Conservation (phyloP, 2,113 vertebrate genomes). For the Natator depressus region DNA sequence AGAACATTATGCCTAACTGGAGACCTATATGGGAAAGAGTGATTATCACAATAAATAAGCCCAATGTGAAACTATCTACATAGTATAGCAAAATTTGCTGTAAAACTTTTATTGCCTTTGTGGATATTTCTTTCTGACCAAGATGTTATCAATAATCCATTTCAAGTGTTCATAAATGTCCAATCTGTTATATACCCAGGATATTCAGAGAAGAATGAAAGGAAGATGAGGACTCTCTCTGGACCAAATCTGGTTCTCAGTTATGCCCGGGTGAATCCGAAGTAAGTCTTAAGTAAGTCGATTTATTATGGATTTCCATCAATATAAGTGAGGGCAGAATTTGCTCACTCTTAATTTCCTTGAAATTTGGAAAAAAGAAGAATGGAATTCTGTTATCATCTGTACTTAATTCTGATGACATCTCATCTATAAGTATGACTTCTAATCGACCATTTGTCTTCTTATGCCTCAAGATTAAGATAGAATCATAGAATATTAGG, state of each 20-base stretch:
- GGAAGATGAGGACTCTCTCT: not conserved
- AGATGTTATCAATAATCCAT: rapidly evolving
- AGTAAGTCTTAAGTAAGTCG: not conserved
- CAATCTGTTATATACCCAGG: not conserved
- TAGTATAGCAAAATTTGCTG: not conserved
- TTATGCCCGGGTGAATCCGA: not conserved
- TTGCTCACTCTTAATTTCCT: not conserved
- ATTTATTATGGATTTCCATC: not conserved
- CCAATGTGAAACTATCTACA: not conserved
- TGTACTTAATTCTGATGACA: not conserved
- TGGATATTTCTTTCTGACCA: not conserved
- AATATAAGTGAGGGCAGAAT: not conserved
- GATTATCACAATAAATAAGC: not conserved
- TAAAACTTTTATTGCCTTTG: not conserved
- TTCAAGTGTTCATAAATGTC: not conserved
- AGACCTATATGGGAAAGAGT: not conserved
- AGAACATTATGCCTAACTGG: not conserved
- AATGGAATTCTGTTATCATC: not conserved
- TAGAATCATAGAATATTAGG: too few species aligned
- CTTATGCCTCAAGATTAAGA: not conserved
- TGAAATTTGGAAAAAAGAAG: not conserved
- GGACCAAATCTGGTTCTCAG: not conserved
- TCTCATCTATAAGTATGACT: not conserved
- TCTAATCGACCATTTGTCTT: not conserved
- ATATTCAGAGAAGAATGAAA: not conserved